phyloP scores from a whole-genome alignment of 2,113 vertebrate genomes.

The Accipiter cooperii region DNA sequence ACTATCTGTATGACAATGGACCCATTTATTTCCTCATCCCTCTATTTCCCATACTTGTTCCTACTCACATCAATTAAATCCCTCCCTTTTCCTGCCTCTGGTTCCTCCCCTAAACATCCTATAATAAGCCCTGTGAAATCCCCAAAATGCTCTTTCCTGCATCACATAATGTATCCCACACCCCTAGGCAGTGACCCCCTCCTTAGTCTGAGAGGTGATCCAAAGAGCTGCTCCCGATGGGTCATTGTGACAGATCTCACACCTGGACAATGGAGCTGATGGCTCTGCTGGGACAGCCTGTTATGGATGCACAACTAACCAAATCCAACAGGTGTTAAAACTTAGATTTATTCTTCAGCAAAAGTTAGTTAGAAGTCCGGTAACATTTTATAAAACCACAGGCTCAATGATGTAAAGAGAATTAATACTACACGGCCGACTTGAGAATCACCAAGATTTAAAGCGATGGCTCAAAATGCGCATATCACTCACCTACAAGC shows the following conservation, averaged over 20 bases:
- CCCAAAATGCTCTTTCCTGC: background rate
- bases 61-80: background rate
- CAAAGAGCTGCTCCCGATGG: background rate
- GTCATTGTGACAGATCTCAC: background rate
- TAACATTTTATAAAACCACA: too few relatives aligned
- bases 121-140: background rate
- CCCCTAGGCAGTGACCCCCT: fast-evolving
- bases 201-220: background rate
- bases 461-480: too few relatives aligned
- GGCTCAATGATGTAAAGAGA: too few relatives aligned
- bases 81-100: background rate
- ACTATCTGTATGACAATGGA: background rate
- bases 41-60: background rate
- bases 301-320: too few relatives aligned
- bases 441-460: too few relatives aligned
- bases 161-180: background rate
- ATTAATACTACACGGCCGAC: too few relatives aligned
- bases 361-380: too few relatives aligned
- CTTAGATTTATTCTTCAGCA: too few relatives aligned
- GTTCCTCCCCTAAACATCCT: background rate
- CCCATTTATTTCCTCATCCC: background rate
- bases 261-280: fast-evolving
- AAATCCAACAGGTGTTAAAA: too few relatives aligned
- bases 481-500: too few relatives aligned
- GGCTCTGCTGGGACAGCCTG: background rate